These are phyloP conservation scores for Noctua fimbriata DNA, from an alignment of 2,888 invertebrate species.

Conservation along the genomic window DNA sequence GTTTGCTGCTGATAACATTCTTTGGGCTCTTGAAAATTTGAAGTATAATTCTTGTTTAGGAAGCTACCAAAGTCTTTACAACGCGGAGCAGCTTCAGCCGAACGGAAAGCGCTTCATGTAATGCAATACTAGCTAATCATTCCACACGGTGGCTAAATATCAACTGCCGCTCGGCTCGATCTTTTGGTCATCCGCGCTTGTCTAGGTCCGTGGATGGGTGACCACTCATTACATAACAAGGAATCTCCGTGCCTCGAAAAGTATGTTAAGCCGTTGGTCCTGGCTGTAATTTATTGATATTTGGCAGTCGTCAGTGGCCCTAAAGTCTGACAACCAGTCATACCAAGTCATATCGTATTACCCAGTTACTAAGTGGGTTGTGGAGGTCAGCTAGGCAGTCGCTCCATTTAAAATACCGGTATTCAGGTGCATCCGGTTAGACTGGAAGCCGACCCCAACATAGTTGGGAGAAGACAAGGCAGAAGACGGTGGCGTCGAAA, in stretches of 20 bases:
- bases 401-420: no score
- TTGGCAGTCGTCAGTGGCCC: background rate
- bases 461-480: background rate
- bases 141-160: background rate
- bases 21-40: background rate
- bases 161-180: background rate
- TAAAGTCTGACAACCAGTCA: background rate
- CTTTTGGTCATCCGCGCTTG: background rate
- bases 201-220: background rate
- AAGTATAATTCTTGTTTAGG: background rate
- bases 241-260: background rate
- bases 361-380: background rate
- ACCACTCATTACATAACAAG: background rate
- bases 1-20: background rate
- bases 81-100: background rate
- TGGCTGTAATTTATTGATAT: background rate
- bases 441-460: background rate
- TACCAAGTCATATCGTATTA: background rate
- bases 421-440: no score
- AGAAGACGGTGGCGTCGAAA: no score
- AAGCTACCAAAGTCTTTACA: background rate
- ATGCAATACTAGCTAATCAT: background rate
- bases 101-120: background rate
- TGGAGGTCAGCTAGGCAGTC: background rate
- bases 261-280: background rate